phyloP scores from a whole-genome alignment of 2,113 vertebrate genomes.

The Nettapus auritus region DNA sequence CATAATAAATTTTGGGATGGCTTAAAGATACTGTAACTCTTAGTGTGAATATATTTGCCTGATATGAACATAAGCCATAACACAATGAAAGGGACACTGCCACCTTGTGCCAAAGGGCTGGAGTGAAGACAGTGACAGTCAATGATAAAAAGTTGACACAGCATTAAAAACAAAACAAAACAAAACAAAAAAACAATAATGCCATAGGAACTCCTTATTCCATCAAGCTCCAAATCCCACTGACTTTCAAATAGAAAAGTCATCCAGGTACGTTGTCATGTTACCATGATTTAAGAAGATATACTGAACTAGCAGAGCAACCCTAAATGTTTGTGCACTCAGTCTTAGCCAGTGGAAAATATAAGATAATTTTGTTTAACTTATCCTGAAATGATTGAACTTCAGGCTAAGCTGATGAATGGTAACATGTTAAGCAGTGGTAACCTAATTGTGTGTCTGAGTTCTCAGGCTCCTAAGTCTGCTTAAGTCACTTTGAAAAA shows the following conservation, averaged over 20 bases:
- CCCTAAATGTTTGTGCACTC: background rate
- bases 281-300: background rate
- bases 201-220: background rate
- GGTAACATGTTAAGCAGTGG: constrained; percentile 2
- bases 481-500: constrained; percentile 62
- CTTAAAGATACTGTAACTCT: background rate
- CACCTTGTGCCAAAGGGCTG: background rate
- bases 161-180: background rate
- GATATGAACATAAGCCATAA: background rate
- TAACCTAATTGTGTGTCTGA: constrained; percentile 47
- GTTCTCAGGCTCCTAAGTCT: constrained; percentile 32
- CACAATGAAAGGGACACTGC: background rate
- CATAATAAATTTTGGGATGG: background rate
- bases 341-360: constrained; percentile 9
- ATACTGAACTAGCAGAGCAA: background rate
- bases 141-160: background rate
- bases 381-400: constrained; percentile 33
- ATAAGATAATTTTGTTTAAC: background rate
- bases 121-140: background rate
- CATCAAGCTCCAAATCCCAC: background rate
- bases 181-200: background rate
- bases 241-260: constrained; percentile 3
- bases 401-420: constrained; percentile 46
- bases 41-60: background rate
- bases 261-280: background rate